These are phyloP conservation scores for Hylyphantes graminicola DNA, from an alignment of 1,140 invertebrate species.

Conservation along the genomic window DNA sequence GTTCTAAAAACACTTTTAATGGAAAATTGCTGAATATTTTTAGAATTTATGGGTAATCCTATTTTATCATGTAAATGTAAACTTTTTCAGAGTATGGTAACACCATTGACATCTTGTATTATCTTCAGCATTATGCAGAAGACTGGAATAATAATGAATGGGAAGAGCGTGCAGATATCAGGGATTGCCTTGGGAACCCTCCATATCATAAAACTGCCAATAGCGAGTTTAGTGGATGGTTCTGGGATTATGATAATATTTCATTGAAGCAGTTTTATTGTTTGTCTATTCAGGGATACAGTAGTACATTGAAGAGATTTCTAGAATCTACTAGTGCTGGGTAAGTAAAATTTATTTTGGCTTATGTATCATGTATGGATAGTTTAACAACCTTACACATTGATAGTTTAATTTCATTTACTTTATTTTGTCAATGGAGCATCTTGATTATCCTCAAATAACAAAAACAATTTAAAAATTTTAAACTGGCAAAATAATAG, in stretches of 20 bases:
- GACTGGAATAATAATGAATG: conserved; percentile 85
- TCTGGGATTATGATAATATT: conserved; percentile 77
- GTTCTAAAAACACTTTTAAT: too few relatives aligned
- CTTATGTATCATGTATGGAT: too few relatives aligned
- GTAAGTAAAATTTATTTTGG: conserved; percentile 1
- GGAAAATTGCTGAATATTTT: too few relatives aligned
- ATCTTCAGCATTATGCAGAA: conserved; percentile 87
- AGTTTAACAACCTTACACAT: too few relatives aligned
- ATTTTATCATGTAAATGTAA: conserved; percentile 18
- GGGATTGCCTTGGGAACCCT: conserved; percentile 69
- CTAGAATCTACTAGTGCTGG: conserved; percentile 32
- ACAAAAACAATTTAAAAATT: too few relatives aligned
- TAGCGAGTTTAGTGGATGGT: conserved; percentile 69
- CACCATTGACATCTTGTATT: conserved; percentile 80
- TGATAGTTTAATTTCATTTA: too few relatives aligned
- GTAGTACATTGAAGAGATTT: conserved; percentile 72
- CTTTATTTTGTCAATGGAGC: too few relatives aligned
- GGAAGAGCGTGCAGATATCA: conserved; percentile 82
- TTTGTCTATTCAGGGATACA: conserved; percentile 85
- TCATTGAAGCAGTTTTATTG: conserved; percentile 77
- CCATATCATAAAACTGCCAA: conserved; percentile 65
- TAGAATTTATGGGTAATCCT: not conserved
- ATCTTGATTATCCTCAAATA: too few relatives aligned
- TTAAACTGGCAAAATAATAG: too few relatives aligned
- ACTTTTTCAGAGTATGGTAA: conserved; percentile 67